Conservation (phyloP, 35 echinoderm and acorn worm genomes). For the Apostichopus californicus region DNA sequence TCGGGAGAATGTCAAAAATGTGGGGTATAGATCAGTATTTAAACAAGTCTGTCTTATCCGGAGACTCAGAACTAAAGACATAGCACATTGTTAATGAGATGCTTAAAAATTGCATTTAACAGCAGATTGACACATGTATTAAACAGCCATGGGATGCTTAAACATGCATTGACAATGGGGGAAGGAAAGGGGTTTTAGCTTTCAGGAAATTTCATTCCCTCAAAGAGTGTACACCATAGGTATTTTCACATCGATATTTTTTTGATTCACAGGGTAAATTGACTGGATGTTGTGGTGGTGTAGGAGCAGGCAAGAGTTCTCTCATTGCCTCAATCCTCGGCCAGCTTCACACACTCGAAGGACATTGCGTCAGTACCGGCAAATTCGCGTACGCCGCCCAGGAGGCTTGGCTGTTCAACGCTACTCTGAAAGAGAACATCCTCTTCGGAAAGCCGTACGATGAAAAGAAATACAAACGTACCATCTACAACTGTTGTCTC, state of each 20-base stretch:
- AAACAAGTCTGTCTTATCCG: no score
- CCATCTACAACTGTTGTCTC: constrained; percentile 71
- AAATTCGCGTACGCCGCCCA: constrained; percentile 88
- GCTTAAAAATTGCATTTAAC: no score
- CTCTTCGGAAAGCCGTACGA: constrained; percentile 85
- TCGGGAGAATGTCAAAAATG: no score
- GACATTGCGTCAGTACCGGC: constrained; percentile 62
- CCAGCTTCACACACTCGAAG: constrained; percentile 85
- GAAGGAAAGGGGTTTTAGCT: background rate
- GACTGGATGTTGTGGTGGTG: constrained; percentile 86
- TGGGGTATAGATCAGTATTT: no score
- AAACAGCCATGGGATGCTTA: no score
- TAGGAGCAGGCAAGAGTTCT: constrained; percentile 88
- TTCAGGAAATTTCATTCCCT: background rate
- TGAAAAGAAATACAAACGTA: constrained; percentile 77
- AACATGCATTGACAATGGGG: background rate
- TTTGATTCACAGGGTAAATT: constrained; percentile 69
- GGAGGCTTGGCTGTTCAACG: constrained; percentile 96
- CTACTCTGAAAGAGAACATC: constrained; percentile 90
- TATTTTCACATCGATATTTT: background rate
- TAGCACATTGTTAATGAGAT: no score
- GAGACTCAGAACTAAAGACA: no score
- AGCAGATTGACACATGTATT: no score
- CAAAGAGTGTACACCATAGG: background rate
- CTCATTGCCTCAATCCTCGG: constrained; percentile 79